Base-by-base conservation (phyloP, 1,140 invertebrate genomes). In the Stenopsyche tienmushanensis region DNA sequence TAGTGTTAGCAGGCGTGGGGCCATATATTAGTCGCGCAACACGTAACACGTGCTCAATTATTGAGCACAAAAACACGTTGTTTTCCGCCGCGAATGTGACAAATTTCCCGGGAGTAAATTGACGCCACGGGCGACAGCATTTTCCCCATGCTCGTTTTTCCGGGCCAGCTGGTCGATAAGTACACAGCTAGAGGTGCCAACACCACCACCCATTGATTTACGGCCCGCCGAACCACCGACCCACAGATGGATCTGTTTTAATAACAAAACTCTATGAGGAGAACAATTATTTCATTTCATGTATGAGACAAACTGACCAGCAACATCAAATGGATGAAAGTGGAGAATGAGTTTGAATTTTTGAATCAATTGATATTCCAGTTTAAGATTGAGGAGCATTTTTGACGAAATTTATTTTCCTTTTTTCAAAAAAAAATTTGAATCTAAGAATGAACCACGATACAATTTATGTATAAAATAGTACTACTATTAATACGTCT, bases 11-110 rank as follows among this genome's bases (percentile, higher is more conserved):
- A 21, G 13, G 45, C 45, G 45, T 17, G 17, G 10, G 8, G 50
- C 23, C n/a, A 53, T 26, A 53, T 53, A 53, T 25, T 18, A 15
- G 10, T 53, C n/a, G 23, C 15, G 21, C 10, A 17, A 17, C 1
- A 9, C 18, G 10, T 21, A 17, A 53, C 50, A 53, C 50, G 50
- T 53, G 50, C 26, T 53, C 50, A 23, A 29, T 53, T 25, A 53
- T 53, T 53, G 50, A 24, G 23, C 50, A 34, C 29, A 23, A 25
- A 18, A 53, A 53, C 50, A 53, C 20, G 50, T 53, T 53, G 50
- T 53, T 53, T 20, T 53, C 10, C 10, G 50, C 18, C 50, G 50
- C 23, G 18, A 53, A 23, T 53, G 50, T 53, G 50, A 53, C 50
- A 53, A 53, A 53, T 53, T 18, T 17, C 23, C 50, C 44, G 44